Evolutionary conservation across 2,797 vertebrate genomes (phyloP).

Genomic region (Pantherophis vulpinus): DNA sequence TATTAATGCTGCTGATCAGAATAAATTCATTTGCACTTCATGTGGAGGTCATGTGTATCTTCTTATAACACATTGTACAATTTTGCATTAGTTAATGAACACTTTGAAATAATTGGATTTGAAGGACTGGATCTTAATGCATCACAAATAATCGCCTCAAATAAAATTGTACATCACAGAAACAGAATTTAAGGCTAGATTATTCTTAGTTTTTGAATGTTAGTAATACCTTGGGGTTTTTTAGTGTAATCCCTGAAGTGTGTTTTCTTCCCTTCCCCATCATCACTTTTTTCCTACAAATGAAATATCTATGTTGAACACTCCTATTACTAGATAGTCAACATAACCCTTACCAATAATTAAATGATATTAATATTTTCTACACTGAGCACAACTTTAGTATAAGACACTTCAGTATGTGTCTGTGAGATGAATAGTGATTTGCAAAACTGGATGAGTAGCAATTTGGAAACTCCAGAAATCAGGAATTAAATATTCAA

Average conservation of each 20-base stretch:
- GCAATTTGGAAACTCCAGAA: neutral
- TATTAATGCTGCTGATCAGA: conserved; percentile 54
- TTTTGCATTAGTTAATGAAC: conserved; percentile 55
- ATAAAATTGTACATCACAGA: conserved; percentile 31
- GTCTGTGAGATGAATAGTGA: neutral
- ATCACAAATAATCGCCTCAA: conserved; percentile 45
- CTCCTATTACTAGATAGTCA: neutral
- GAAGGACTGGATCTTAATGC: conserved; percentile 33
- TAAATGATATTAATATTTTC: neutral
- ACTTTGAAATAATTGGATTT: conserved; percentile 57
- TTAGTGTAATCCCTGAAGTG: neutral
- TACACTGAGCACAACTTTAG: neutral
- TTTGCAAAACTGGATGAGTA: neutral
- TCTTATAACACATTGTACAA: conserved; percentile 7
- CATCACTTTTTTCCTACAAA: neutral
- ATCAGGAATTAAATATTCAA: neutral
- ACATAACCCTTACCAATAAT: neutral
- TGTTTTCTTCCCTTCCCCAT: neutral
- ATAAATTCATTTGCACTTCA: conserved; percentile 53
- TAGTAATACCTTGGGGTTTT: neutral
- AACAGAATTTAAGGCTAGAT: conserved; percentile 3
- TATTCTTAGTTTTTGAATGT: neutral
- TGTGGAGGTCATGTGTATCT: conserved; percentile 43
- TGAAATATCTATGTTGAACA: neutral
- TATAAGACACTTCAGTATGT: neutral